Conservation (phyloP, 2,888 invertebrate genomes). For the Hirtodrosophila alboralis region DNA sequence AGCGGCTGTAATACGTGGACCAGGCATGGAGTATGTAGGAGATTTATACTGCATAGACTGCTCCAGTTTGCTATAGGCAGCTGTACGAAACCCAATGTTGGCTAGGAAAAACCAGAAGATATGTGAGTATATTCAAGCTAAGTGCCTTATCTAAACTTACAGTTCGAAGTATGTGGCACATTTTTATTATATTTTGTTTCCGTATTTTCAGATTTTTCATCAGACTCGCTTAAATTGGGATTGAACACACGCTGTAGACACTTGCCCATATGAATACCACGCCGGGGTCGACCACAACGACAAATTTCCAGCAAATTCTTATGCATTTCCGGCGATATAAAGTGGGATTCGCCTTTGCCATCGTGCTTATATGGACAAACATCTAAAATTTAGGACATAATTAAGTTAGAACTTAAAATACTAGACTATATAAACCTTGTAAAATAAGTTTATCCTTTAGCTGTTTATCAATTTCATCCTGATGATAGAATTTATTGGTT, state of each 20-base stretch:
- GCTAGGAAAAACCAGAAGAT: conserved; percentile 57
- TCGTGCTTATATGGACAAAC: conserved; percentile 65
- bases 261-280: conserved; percentile 78
- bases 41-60: conserved; percentile 82
- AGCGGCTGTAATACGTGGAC: conserved; percentile 75
- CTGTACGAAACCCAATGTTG: conserved; percentile 73
- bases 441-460: conserved; percentile 48
- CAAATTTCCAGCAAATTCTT: conserved; percentile 76
- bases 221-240: conserved; percentile 43
- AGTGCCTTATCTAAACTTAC: conserved; percentile 52
- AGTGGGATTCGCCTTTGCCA: conserved; percentile 78
- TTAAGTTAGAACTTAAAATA: not conserved
- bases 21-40: conserved; percentile 81
- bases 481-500: conserved; percentile 80
- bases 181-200: not conserved
- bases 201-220: not conserved
- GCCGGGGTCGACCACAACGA: conserved; percentile 81
- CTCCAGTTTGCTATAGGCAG: conserved; percentile 76
- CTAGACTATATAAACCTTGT: conserved; percentile 24
- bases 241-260: conserved; percentile 81
- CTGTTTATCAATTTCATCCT: conserved; percentile 69
- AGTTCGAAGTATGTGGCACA: conserved; percentile 80
- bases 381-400: conserved; percentile 37
- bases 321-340: conserved; percentile 81
- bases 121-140: not conserved